These are phyloP conservation scores for Brachionus plicatilis DNA, from an alignment of 1,140 invertebrate species.

Conservation along the genomic window DNA sequence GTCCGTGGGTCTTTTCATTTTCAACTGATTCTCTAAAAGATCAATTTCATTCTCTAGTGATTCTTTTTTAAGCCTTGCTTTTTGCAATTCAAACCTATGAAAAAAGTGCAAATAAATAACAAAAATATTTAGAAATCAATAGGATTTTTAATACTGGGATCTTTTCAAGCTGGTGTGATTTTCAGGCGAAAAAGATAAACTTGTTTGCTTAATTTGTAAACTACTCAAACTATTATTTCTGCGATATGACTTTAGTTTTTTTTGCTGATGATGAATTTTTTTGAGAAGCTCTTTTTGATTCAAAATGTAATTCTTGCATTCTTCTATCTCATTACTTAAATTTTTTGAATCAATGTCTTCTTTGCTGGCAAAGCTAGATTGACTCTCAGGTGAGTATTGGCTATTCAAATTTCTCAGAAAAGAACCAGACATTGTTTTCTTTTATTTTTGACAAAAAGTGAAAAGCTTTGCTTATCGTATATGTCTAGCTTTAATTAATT, in stretches of 20 bases:
- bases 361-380: neutral
- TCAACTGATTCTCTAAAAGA: neutral
- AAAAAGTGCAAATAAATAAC: neutral
- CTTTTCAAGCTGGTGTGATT: neutral
- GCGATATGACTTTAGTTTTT: neutral
- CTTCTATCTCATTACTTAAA: neutral
- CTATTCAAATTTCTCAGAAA: neutral
- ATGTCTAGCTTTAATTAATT: neutral
- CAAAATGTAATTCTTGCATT: slow-evolving; percentile 29
- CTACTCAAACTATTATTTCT: neutral
- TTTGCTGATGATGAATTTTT: slow-evolving; percentile 37
- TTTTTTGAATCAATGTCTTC: neutral
- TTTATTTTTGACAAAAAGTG: neutral
- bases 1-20: neutral
- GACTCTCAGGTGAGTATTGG: neutral
- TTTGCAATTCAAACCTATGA: neutral
- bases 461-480: neutral
- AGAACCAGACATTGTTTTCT: slow-evolving; percentile 3
- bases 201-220: neutral
- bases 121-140: neutral
- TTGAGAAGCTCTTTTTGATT: slow-evolving; percentile 22
- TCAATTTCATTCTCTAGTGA: slow-evolving; percentile 7
- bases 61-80: neutral
- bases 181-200: neutral
- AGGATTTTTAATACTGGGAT: neutral